Evolutionary conservation across 2,888 invertebrate species (phyloP).

Genomic region (Selenia dentaria): DNA sequence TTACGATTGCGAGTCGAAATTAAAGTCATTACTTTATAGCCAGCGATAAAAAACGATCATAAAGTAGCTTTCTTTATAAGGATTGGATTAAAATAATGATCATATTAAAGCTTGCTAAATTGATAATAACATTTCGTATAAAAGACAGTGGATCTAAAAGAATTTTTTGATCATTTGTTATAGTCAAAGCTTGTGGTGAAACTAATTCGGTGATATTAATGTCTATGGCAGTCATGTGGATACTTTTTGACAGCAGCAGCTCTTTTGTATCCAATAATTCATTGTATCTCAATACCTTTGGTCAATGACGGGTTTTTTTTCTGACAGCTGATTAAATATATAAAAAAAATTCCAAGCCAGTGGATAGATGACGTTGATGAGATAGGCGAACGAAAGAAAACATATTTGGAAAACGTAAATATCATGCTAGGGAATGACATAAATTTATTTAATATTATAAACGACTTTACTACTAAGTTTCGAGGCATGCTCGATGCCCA

Average conservation of each 20-base stretch:
- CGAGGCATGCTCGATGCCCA: too few species aligned
- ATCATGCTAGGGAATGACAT: too few species aligned
- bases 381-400: too few species aligned
- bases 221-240: conserved; percentile 2
- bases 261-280: conserved; percentile 4
- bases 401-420: too few species aligned
- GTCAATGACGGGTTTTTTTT: too few species aligned
- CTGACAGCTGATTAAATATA: too few species aligned
- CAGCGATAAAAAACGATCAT: conserved; percentile 28
- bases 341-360: too few species aligned
- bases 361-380: too few species aligned
- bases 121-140: conserved; percentile 71
- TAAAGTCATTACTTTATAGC: conserved; percentile 33
- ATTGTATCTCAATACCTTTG: too few species aligned
- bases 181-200: conserved; percentile 58
- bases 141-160: conserved; percentile 57
- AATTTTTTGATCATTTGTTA: conserved; percentile 76
- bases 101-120: conserved; percentile 77
- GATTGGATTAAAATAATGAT: conserved; percentile 51
- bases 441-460: too few species aligned
- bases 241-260: conserved; percentile 1
- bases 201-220: conserved; percentile 56
- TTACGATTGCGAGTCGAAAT: conserved; percentile 29
- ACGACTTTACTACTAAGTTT: too few species aligned
- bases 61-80: conserved; percentile 35